A percentile compares a stretch with the other conserved stretches of the same genome.
Evolutionary conservation across 2,797 vertebrate genomes (phyloP).

Genomic region (Gambusia yucatana): DNA sequence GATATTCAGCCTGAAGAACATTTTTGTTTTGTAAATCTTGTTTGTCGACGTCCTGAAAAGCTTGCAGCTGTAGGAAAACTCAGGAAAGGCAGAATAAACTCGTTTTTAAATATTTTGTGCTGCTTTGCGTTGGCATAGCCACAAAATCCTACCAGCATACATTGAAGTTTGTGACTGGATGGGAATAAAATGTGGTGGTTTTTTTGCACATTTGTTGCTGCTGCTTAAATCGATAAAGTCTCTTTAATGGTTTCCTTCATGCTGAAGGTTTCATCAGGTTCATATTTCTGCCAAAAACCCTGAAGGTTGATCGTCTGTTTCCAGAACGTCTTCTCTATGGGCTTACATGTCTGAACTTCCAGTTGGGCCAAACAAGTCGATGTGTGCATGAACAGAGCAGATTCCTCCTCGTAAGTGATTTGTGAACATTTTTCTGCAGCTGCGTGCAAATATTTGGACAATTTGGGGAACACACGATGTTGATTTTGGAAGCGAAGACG

Average conservation of each 20-base stretch:
- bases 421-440: constrained; percentile 13
- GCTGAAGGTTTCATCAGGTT: not conserved
- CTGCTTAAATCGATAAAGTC: not conserved
- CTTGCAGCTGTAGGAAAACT: not conserved
- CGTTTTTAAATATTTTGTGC: too few species aligned
- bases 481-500: not conserved
- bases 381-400: constrained; percentile 1
- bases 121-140: too few species aligned
- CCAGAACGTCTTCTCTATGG: constrained; percentile 17
- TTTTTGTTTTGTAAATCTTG: constrained; percentile 19
- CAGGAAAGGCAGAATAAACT: too few species aligned
- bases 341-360: constrained; percentile 24
- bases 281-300: constrained; percentile 22
- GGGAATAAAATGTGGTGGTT: not conserved
- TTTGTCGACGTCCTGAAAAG: not conserved
- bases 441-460: constrained; percentile 19
- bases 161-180: too few species aligned
- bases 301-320: constrained; percentile 18
- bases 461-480: constrained; percentile 6
- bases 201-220: constrained; percentile 13
- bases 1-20: too few species aligned
- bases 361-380: constrained; percentile 12
- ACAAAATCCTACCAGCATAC: too few species aligned
- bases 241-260: constrained; percentile 2
- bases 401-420: constrained; percentile 25